Percentiles rank a stretch among this genome's conserved stretches.
Conservation (phyloP, 2,797 vertebrate genomes). For the Cryptoprocta ferox region DNA sequence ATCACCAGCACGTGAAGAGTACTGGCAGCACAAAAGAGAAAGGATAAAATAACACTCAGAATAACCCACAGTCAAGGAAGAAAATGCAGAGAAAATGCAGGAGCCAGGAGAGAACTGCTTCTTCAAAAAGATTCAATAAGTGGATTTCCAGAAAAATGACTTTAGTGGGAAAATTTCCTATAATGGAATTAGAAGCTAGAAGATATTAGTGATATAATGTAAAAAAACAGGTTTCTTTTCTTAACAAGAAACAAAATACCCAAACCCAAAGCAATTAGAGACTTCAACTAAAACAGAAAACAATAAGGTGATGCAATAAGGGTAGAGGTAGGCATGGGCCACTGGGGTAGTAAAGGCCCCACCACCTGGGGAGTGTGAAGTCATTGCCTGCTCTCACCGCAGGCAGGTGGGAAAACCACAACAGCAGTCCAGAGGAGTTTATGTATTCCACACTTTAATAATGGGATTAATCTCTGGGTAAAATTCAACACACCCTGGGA, state of each 20-base stretch:
- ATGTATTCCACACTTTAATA: background rate
- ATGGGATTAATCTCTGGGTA: background rate
- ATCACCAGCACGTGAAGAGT: background rate
- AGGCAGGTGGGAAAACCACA: background rate
- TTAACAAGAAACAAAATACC: background rate
- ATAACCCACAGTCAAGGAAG: background rate
- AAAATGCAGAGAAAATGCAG: background rate
- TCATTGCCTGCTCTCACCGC: background rate
- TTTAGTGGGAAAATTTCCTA: background rate
- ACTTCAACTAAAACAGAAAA: background rate
- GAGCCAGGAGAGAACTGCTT: background rate
- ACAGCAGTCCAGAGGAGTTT: background rate
- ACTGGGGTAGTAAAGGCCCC: background rate
- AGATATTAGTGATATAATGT: background rate
- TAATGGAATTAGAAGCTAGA: background rate
- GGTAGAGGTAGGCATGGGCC: background rate
- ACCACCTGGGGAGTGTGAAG: too few species aligned
- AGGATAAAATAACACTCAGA: background rate
- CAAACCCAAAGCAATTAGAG: background rate
- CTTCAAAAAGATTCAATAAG: background rate
- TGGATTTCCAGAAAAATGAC: background rate
- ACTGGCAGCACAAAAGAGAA: background rate
- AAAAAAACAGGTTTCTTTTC: background rate
- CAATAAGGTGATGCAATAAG: background rate
- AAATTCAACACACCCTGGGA: background rate